A percentile compares a stretch with the other conserved stretches of the same genome.
Conservation (phyloP, 2,888 invertebrate species). For the Lasioglossum zephyrum region DNA sequence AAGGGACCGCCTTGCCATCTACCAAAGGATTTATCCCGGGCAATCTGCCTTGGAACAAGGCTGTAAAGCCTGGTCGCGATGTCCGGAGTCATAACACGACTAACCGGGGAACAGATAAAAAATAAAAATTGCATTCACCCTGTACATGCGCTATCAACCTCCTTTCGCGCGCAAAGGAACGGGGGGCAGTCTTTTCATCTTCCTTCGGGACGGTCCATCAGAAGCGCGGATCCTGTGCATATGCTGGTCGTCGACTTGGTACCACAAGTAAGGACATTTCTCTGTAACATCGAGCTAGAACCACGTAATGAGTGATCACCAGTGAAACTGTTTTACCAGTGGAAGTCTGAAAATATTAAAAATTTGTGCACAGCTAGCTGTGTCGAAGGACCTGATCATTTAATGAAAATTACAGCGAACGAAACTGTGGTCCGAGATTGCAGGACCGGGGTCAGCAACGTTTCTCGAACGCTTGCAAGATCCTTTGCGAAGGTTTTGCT, state of each 20-base stretch:
- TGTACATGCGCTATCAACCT: neutral
- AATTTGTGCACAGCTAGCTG: neutral
- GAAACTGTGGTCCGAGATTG: neutral
- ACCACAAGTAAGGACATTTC: neutral
- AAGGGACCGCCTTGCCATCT: neutral
- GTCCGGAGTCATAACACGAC: constrained; percentile 38
- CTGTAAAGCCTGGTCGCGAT: constrained; percentile 22
- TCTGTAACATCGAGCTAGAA: neutral
- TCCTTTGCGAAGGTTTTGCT: neutral
- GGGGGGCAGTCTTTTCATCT: neutral
- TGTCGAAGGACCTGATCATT: neutral
- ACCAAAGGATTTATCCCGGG: constrained; percentile 19
- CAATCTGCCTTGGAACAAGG: constrained; percentile 46
- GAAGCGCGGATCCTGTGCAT: neutral
- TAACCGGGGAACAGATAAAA: constrained; percentile 24
- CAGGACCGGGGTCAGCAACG: neutral
- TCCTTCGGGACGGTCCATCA: neutral
- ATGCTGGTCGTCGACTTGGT: neutral
- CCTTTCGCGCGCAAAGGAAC: neutral
- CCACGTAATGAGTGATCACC: too few species aligned
- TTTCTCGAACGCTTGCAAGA: neutral
- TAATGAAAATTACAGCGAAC: neutral
- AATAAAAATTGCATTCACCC: constrained; percentile 36
- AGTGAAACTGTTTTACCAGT: neutral
- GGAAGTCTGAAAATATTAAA: neutral